phyloP scores from a whole-genome alignment of 2,888 invertebrate genomes.

The Ochropleura leucogaster region DNA sequence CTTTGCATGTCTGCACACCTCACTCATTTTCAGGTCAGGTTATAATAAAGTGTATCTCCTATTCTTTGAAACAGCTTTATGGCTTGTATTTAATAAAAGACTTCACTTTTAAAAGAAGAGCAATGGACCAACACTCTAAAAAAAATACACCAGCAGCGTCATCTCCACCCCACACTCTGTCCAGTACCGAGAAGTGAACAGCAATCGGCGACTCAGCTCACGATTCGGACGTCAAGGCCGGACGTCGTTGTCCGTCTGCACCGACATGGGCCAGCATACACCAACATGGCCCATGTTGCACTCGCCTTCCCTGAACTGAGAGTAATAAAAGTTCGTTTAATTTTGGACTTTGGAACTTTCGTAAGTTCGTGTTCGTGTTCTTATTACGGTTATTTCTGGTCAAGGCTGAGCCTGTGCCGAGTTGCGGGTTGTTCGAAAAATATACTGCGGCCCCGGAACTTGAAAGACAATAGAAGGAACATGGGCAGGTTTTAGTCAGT shows the following conservation, averaged over 20 bases:
- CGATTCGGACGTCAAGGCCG: conserved; percentile 85
- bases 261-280: conserved; percentile 27
- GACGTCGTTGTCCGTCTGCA: conserved; percentile 72
- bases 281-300: conserved; percentile 44
- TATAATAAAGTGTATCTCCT: no score
- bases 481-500: no score
- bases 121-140: no score
- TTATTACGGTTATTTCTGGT: not conserved
- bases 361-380: not conserved
- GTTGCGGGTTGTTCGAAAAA: no score
- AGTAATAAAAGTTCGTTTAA: conserved; percentile 21
- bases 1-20: no score
- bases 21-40: no score
- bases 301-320: conserved; percentile 22
- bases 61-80: no score
- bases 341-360: not conserved
- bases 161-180: conserved; percentile 71
- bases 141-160: conserved; percentile 6
- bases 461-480: no score
- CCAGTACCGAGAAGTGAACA: conserved; percentile 79
- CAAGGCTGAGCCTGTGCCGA: not conserved
- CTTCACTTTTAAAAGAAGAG: no score
- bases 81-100: no score
- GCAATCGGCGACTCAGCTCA: conserved; percentile 79
- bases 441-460: no score